Evolutionary conservation across 2,888 invertebrate species (phyloP).

Genomic region (Erpobdella octoculata): DNA sequence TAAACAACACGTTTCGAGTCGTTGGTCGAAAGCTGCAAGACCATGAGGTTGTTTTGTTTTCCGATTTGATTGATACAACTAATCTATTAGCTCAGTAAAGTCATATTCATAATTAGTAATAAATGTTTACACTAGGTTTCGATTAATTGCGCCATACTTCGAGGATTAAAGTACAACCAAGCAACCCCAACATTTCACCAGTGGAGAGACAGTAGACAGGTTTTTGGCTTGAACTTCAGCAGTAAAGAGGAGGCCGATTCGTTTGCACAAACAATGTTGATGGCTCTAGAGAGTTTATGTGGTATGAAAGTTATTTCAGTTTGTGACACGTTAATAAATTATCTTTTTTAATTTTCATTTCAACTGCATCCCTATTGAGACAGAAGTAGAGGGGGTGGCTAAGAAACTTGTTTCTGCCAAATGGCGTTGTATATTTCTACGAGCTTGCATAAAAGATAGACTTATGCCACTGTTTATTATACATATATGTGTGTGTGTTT

Average conservation of each 20-base stretch:
- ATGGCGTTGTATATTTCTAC: too few relatives aligned
- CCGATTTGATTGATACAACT: neutral
- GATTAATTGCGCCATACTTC: conserved; percentile 91
- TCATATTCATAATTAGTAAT: too few relatives aligned
- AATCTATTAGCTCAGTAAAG: too few relatives aligned
- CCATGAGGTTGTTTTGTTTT: conserved; percentile 64
- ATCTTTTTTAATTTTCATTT: neutral
- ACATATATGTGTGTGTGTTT: too few relatives aligned
- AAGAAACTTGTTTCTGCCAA: too few relatives aligned
- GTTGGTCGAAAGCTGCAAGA: conserved; percentile 92
- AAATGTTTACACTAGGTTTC: too few relatives aligned
- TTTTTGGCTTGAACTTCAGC: conserved; percentile 91
- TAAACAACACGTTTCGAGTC: conserved; percentile 92
- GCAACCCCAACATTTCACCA: conserved; percentile 97
- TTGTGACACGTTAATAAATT: neutral
- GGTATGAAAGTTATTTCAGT: conserved; percentile 17
- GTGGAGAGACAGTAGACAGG: conserved; percentile 83
- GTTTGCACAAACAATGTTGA: conserved; percentile 90
- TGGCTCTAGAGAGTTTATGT: conserved; percentile 72
- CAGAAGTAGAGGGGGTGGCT: too few relatives aligned
- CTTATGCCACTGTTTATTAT: too few relatives aligned
- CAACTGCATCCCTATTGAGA: too few relatives aligned
- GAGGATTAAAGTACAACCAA: conserved; percentile 95
- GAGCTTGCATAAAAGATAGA: too few relatives aligned
- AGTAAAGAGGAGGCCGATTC: conserved; percentile 90